phyloP scores from a whole-genome alignment of 2,797 vertebrate genomes.

The Fundulus diaphanus region DNA sequence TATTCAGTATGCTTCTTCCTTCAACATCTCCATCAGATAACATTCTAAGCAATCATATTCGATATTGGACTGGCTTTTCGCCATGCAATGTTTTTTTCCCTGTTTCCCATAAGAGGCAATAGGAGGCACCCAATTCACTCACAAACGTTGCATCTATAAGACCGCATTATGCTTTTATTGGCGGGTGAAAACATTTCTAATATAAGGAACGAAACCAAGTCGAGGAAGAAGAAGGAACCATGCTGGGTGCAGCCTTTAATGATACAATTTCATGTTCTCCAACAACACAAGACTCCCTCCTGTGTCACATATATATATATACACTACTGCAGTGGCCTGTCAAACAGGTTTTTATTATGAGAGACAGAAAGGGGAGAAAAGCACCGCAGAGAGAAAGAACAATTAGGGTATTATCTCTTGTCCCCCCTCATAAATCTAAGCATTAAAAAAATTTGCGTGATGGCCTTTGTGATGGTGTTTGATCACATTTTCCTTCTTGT shows the following conservation, averaged over 20 bases:
- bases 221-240: constrained; percentile 52
- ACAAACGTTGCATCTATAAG: constrained; percentile 76
- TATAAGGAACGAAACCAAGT: constrained; percentile 64
- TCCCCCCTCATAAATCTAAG: constrained; percentile 45
- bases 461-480: constrained; percentile 6
- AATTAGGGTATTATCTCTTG: constrained; percentile 71
- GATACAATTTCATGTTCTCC: constrained; percentile 71
- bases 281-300: constrained; percentile 64
- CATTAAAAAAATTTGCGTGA: constrained; percentile 22
- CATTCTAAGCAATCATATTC: constrained; percentile 73
- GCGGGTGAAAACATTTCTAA: constrained; percentile 76
- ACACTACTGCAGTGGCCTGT: constrained; percentile 48
- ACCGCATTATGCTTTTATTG: constrained; percentile 75
- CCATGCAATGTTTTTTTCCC: constrained; percentile 66
- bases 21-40: constrained; percentile 77
- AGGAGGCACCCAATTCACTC: constrained; percentile 76
- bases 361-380: constrained; percentile 51
- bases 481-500: constrained; percentile 34
- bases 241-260: constrained; percentile 66
- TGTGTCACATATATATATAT: constrained; percentile 46
- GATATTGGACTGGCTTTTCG: constrained; percentile 75
- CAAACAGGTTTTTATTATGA: constrained; percentile 71
- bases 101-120: constrained; percentile 75
- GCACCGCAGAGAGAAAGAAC: constrained; percentile 59
- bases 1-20: constrained; percentile 66